Conservation (phyloP, 2,888 invertebrate species). For the Leptopterna dolabrata region DNA sequence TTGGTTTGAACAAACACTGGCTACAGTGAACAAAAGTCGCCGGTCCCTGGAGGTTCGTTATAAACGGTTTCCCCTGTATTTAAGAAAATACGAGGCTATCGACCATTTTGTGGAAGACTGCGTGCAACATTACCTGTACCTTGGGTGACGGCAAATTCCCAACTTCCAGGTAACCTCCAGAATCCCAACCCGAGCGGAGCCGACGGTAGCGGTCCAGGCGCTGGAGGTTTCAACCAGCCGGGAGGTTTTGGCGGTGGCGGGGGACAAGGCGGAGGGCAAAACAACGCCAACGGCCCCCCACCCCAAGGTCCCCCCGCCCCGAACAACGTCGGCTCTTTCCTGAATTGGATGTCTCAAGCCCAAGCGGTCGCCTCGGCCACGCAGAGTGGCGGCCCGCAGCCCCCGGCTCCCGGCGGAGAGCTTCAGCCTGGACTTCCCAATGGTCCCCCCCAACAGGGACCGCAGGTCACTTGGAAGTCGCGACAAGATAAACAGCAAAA, state of each 20-base stretch:
- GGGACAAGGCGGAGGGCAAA: constrained; percentile 18
- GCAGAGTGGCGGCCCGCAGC: constrained; percentile 20
- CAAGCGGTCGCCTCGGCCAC: constrained; percentile 30
- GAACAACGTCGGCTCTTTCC: not conserved
- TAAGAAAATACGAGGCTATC: no score
- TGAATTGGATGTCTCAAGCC: constrained; percentile 36
- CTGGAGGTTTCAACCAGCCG: constrained; percentile 30
- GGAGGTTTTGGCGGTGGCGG: constrained; percentile 35
- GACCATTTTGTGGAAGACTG: no score
- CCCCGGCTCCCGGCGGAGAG: not conserved
- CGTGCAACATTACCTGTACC: not conserved
- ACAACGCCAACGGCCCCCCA: constrained; percentile 24
- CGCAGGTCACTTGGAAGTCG: constrained; percentile 28
- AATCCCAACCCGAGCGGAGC: constrained; percentile 40
- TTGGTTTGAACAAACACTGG: no score
- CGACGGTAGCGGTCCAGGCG: constrained; percentile 29
- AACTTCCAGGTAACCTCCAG: constrained; percentile 25
- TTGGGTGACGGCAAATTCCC: not conserved
- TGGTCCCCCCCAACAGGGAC: constrained; percentile 34
- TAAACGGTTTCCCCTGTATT: no score
- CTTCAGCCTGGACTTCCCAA: constrained; percentile 12
- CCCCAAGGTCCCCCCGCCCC: constrained; percentile 14
- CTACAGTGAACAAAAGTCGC: no score
- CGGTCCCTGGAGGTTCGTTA: no score
- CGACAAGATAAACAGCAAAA: constrained; percentile 34